These are phyloP conservation scores for Dromius quadrimaculatus DNA, from an alignment of 2,888 invertebrate species.

Conservation along the genomic window DNA sequence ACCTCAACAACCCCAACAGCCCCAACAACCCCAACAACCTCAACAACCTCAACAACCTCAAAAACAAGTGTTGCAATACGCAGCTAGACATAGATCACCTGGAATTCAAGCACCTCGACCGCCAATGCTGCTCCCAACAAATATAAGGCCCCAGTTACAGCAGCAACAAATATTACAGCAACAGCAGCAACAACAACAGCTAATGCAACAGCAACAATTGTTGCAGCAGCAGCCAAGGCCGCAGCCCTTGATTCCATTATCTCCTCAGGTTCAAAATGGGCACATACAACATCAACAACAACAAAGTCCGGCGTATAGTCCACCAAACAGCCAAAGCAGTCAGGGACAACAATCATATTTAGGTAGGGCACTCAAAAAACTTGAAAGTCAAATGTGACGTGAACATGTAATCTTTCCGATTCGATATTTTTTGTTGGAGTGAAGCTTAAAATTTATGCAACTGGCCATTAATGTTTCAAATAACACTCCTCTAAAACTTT, in stretches of 20 bases:
- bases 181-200: constrained; percentile 53
- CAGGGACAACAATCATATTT: constrained; percentile 43
- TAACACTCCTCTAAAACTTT: no score
- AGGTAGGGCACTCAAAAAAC: no score
- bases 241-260: constrained; percentile 64
- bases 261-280: constrained; percentile 67
- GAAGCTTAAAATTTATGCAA: no score
- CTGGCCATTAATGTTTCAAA: no score
- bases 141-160: constrained; percentile 31
- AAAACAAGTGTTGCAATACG: constrained; percentile 54
- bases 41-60: constrained; percentile 51
- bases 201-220: constrained; percentile 52
- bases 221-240: constrained; percentile 61
- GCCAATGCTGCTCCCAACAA: constrained; percentile 54
- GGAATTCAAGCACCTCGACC: constrained; percentile 41
- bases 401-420: no score
- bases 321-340: constrained; percentile 47
- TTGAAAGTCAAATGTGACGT: no score
- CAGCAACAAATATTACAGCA: constrained; percentile 59
- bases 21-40: constrained; percentile 43
- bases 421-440: no score
- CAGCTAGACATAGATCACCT: no score
- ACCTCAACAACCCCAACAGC: constrained; percentile 53
- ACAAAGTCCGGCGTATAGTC: constrained; percentile 63
- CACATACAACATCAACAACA: constrained; percentile 69